Evolutionary conservation across 2,113 vertebrate genomes (phyloP), one percentile per base, ranked within the genome.

Genomic region (Psilopsiagon aurifrons): DNA sequence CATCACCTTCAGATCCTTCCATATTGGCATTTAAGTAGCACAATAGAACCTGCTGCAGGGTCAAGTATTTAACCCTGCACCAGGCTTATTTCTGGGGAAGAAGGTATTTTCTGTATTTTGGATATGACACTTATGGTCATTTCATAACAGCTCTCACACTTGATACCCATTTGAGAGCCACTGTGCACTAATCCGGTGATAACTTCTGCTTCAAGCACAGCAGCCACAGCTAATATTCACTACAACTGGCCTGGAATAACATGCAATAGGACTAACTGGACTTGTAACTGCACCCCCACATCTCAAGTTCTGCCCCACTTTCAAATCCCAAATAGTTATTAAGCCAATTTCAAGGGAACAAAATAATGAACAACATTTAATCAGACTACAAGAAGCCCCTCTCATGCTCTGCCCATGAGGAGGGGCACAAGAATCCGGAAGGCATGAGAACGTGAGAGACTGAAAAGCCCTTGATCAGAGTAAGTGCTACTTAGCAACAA

Each of bases 11-110:
- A 10, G 7, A 24, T 24, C 43, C 8, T 37, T 71, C 9, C 2
- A 5, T 0, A 0, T 5, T 44, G 24, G n/a, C 67, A 62, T 25
- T 31, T 10, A 62, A 66, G 52, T 1, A 44, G 44, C 35, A 69
- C 24, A 55, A 29, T 4, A 10, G 2, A 47, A 57, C 2, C 5
- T n/a, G 11, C 39, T 69, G 78, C 33, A 91, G 29, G 49, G 11
- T 46, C 28, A 3, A 17, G 15, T 78, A 46, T 39, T 87, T 78
- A 76, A 88, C 47, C 14, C n/a, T 37, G 27, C 12, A 27, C 29
- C 6, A 5, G 43, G 17, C n/a, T 51, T 33, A 35, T 66, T 18
- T 27, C 8, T 22, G 20, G 24, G 6, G 7, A 77, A 44, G 41
- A 22, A 52, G 37, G 46, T 16, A 44, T 52, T 46, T 75, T 25